phyloP scores from a whole-genome alignment of 2,797 vertebrate genomes.

The Sarcophilus harrisii region DNA sequence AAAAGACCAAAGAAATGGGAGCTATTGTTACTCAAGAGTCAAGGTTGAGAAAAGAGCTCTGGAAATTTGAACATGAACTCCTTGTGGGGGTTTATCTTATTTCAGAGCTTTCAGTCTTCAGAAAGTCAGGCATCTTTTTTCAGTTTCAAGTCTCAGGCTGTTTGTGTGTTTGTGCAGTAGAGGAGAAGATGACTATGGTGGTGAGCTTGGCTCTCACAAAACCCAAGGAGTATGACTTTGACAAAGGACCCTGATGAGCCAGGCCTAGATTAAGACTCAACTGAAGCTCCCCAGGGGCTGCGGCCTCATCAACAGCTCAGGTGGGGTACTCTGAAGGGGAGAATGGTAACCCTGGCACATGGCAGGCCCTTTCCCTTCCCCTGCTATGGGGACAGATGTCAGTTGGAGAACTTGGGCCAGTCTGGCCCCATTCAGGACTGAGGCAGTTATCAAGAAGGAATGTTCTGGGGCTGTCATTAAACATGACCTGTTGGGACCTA shows the following conservation, averaged over 20 bases:
- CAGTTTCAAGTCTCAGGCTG: neutral
- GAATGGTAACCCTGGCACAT: neutral
- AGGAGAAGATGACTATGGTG: neutral
- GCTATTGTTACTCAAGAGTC: neutral
- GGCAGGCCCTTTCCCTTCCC: too few species aligned
- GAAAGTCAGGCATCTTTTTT: constrained; percentile 20
- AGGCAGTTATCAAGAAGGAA: neutral
- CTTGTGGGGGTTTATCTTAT: neutral
- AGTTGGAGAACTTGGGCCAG: neutral
- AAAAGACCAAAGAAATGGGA: neutral
- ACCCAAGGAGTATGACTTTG: constrained; percentile 36
- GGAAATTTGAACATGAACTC: neutral
- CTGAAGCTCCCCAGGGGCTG: constrained; percentile 4
- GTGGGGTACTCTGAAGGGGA: neutral
- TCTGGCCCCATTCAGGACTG: constrained; percentile 47
- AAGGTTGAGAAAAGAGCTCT: neutral
- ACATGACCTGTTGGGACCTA: neutral
- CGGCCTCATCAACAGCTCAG: neutral
- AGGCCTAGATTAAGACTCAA: constrained; percentile 15
- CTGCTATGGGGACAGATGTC: neutral
- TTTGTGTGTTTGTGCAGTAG: neutral
- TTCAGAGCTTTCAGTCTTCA: constrained; percentile 38
- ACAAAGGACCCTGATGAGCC: neutral
- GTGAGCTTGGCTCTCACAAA: constrained; percentile 14
- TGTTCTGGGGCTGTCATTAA: neutral